Conservation (phyloP, 2,113 vertebrate genomes). For the Planiliza haematocheilus region DNA sequence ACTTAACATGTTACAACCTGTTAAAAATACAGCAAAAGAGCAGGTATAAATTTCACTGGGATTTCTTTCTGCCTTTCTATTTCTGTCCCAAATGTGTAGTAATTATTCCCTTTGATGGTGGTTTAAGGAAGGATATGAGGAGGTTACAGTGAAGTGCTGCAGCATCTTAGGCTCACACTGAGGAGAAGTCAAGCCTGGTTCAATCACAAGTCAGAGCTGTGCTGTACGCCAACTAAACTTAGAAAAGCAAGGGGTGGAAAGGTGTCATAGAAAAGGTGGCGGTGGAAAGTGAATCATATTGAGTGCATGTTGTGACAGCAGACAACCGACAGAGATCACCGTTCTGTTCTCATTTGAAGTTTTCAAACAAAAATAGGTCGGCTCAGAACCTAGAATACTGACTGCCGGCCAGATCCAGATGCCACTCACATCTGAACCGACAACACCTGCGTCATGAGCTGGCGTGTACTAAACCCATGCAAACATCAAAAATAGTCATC, state of each 20-base stretch:
- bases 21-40: conserved; percentile 18
- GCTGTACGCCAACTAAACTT: background rate
- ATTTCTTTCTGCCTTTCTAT: background rate
- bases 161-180: conserved; percentile 6
- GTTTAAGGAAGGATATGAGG: background rate
- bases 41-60: background rate
- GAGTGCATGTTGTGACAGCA: background rate
- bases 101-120: background rate
- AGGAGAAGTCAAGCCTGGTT: conserved; percentile 1
- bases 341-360: no score
- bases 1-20: conserved; percentile 42
- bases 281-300: background rate
- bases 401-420: no score
- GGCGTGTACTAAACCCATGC: no score
- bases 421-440: no score
- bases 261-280: background rate
- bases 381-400: no score
- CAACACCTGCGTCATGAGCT: no score
- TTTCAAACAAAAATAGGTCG: no score
- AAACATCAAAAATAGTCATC: no score
- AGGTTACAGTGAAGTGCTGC: background rate
- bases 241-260: background rate
- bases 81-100: background rate
- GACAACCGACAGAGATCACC: no score
- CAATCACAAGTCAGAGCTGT: conserved; percentile 19